Conservation (phyloP, 2,113 vertebrate genomes). For the Macrotis lagotis region DNA sequence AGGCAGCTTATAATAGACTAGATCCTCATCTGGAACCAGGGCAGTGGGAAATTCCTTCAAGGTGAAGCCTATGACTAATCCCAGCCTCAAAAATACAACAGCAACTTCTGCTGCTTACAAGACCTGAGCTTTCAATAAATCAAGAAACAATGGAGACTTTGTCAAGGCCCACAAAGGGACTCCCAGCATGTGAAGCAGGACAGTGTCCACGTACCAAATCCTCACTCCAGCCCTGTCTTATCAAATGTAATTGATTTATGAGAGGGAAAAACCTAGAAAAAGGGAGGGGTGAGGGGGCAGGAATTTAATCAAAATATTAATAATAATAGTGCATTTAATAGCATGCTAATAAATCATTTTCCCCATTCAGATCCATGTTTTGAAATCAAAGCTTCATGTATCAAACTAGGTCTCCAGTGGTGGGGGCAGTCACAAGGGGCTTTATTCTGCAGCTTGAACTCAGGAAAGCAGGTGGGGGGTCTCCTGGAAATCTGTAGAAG, state of each 20-base stretch:
- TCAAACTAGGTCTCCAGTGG: conserved; percentile 36
- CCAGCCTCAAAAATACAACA: conserved; percentile 49
- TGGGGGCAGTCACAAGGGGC: conserved; percentile 40
- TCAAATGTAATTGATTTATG: conserved; percentile 71
- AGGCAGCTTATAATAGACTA: background rate
- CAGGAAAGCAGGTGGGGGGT: conserved; percentile 47
- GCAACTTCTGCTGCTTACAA: conserved; percentile 36
- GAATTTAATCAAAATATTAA: conserved; percentile 65
- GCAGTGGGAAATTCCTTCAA: conserved; percentile 4
- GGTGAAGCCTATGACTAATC: conserved; percentile 46
- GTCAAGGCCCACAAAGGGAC: conserved; percentile 47
- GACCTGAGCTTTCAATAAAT: conserved; percentile 60
- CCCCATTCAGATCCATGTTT: conserved; percentile 65
- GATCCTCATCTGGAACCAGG: background rate
- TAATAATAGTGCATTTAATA: conserved; percentile 71
- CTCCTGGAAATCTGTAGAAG: conserved; percentile 57
- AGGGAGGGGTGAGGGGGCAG: conserved; percentile 42
- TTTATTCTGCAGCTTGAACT: conserved; percentile 40
- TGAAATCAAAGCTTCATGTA: conserved; percentile 38
- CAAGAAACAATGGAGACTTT: conserved; percentile 66
- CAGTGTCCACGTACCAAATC: conserved; percentile 59
- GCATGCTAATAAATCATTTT: conserved; percentile 65
- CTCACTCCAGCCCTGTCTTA: conserved; percentile 67
- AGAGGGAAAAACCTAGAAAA: conserved; percentile 71
- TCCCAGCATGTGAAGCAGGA: conserved; percentile 17